phyloP scores from a whole-genome alignment of 2,888 invertebrate genomes.

The Electrophaes corylata region DNA sequence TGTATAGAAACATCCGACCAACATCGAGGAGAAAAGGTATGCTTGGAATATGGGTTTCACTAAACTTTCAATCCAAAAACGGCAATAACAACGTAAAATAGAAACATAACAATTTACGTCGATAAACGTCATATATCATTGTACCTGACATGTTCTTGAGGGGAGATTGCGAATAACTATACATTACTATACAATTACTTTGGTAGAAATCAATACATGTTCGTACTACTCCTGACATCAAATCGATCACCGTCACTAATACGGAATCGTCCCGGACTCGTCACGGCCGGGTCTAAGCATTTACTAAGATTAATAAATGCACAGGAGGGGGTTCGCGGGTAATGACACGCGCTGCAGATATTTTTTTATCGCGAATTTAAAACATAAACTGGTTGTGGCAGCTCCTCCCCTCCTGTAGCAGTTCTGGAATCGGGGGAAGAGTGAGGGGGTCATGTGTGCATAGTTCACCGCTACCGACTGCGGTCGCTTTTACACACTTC shows the following conservation, averaged over 20 bases:
- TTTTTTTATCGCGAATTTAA: constrained; percentile 81
- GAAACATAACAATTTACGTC: too few species aligned
- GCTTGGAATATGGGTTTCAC: too few species aligned
- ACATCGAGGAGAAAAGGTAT: too few species aligned
- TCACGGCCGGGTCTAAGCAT: not conserved
- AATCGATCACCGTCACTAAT: not conserved
- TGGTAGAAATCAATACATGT: too few species aligned
- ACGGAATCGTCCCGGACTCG: constrained; percentile 9
- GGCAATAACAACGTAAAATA: too few species aligned
- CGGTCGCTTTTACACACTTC: constrained; percentile 22
- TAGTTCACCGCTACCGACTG: constrained; percentile 39
- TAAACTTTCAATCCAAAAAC: too few species aligned
- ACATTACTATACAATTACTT: too few species aligned
- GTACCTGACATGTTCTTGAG: too few species aligned
- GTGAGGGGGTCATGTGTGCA: constrained; percentile 18
- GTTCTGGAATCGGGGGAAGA: constrained; percentile 6
- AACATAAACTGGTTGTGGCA: constrained; percentile 73
- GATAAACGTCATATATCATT: too few species aligned
- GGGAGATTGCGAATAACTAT: too few species aligned
- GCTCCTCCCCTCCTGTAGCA: constrained; percentile 23
- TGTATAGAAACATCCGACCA: too few species aligned
- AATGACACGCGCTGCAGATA: constrained; percentile 80
- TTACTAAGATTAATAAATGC: constrained; percentile 77
- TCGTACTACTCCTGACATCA: too few species aligned
- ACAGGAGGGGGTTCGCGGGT: constrained; percentile 62